Percentiles rank a stretch among this genome's conserved stretches.
phyloP scores from a whole-genome alignment of 2,113 vertebrate species.

The Sander lucioperca region DNA sequence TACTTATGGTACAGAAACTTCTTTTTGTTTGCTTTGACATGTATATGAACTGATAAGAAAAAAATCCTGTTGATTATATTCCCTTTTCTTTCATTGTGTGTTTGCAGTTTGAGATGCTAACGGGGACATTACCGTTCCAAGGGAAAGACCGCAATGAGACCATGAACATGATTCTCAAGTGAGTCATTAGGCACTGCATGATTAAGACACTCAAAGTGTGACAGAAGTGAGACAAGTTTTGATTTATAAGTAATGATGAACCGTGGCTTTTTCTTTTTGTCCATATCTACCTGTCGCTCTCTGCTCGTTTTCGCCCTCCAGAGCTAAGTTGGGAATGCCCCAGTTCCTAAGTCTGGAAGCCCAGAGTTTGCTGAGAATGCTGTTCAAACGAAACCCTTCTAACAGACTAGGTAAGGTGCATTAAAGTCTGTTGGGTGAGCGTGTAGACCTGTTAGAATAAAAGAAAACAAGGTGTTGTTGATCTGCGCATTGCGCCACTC shows the following conservation, averaged over 20 bases:
- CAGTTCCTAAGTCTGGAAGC: conserved; percentile 98
- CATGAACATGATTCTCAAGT: conserved; percentile 99
- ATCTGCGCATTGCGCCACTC: not conserved
- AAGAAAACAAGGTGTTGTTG: not conserved
- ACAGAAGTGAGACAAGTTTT: not conserved
- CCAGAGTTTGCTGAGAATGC: conserved; percentile 96
- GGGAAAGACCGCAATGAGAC: conserved; percentile 98
- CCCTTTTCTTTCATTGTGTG: not conserved
- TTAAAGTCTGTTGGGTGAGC: not conserved
- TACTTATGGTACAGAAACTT: conserved; percentile 90
- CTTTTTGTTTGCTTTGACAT: not conserved
- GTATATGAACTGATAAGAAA: not conserved
- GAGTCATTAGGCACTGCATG: conserved; percentile 76
- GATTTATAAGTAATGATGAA: not conserved
- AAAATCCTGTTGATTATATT: not conserved
- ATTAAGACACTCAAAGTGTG: conserved; percentile 1
- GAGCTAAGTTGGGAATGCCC: conserved; percentile 98
- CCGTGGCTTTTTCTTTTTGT: not conserved
- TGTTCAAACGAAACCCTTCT: conserved; percentile 97
- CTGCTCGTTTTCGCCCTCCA: conserved; percentile 61
- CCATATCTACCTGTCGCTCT: conserved; percentile 11
- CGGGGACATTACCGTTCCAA: conserved; percentile 97
- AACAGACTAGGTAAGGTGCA: conserved; percentile 92
- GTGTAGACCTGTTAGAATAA: conserved; percentile 1
- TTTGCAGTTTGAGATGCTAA: conserved; percentile 96